Evolutionary conservation across 2,888 invertebrate genomes (phyloP), one percentile per base, ranked within the genome.

Genomic region (Torymus texanus): DNA sequence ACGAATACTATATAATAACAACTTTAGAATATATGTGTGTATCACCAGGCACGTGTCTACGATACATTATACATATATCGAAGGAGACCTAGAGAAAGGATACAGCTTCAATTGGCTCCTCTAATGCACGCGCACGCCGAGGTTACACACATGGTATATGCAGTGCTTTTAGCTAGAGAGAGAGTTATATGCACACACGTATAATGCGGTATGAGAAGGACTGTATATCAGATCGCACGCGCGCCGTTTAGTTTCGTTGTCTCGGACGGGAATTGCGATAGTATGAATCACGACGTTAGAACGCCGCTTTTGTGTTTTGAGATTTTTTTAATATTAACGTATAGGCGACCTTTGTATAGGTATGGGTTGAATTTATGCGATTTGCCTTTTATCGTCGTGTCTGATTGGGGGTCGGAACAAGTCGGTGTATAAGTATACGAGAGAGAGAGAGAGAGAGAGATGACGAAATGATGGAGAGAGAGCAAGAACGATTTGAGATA

Each of bases 301-400:
- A 8, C 8, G 41, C 41, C 8, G 41, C 41, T 41, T 41, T 41
- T 51, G 13, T 24, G 51, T 21, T 53, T 56, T 71, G 51, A 11
- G 12, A 2, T 29, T 63, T 50, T 56, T 70, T 68, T 55, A 53
- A 21, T 21, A 21, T 21, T 21, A 21, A 21, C 21, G 21, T 68
- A 18, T 16, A 10, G 18, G 0, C 50, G 11, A 21, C 1, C 29
- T 16, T 1, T 21, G n/a, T 16, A 16, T 18, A 24, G 14, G 3
- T 18, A 14, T 58, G 11, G 4, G 51, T 51, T 59, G 61, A 68
- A 61, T 75, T 75, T 70, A 70, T 76, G 56, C 68, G n/a, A 50
- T 65, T 50, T 8, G 50, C 11, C 41, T 41, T 72, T 75, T 55
- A 68, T 16, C 61, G 16, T 75, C 53, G 51, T 58, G 58, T n/a